These are phyloP conservation scores for Trematomus bernacchii DNA, from an alignment of 2,797 vertebrate genomes.

Conservation along the genomic window DNA sequence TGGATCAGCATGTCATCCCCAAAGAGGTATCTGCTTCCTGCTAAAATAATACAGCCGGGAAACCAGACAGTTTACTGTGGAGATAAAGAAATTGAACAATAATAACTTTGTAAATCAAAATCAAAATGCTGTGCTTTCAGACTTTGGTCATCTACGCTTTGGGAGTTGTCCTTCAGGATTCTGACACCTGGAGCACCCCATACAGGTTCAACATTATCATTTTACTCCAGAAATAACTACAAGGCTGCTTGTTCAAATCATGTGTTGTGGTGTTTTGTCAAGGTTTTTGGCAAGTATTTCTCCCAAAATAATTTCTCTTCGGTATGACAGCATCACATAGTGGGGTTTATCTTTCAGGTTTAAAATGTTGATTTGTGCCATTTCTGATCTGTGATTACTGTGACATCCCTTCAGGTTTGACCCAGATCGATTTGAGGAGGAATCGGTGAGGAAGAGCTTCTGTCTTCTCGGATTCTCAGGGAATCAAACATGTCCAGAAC, in stretches of 20 bases:
- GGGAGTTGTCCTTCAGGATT: conserved; percentile 94
- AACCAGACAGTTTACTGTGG: no score
- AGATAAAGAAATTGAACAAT: background rate
- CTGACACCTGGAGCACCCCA: conserved; percentile 90
- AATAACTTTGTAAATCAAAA: background rate
- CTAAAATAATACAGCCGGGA: background rate
- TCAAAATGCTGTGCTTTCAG: conserved; percentile 77
- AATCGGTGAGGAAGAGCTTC: conserved; percentile 88
- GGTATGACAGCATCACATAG: background rate
- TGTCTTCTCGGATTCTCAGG: conserved; percentile 94
- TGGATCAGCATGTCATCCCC: conserved; percentile 92
- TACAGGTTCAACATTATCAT: conserved; percentile 85
- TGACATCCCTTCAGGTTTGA: conserved; percentile 86
- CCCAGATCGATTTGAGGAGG: conserved; percentile 93
- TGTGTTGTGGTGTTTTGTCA: no score
- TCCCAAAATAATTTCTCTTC: no score
- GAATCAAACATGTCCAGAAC: conserved; percentile 93
- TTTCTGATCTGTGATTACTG: background rate
- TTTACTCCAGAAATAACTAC: no score
- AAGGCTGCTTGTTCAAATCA: no score
- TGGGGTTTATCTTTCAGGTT: accelerated
- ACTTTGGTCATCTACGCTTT: conserved; percentile 95
- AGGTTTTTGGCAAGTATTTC: no score
- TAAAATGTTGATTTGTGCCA: background rate
- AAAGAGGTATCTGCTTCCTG: conserved; percentile 88